A percentile compares a stretch with the other conserved stretches of the same genome.
phyloP scores from a whole-genome alignment of 53 echinoderm and acorn worm species.

The Mesocentrotus franciscanus region DNA sequence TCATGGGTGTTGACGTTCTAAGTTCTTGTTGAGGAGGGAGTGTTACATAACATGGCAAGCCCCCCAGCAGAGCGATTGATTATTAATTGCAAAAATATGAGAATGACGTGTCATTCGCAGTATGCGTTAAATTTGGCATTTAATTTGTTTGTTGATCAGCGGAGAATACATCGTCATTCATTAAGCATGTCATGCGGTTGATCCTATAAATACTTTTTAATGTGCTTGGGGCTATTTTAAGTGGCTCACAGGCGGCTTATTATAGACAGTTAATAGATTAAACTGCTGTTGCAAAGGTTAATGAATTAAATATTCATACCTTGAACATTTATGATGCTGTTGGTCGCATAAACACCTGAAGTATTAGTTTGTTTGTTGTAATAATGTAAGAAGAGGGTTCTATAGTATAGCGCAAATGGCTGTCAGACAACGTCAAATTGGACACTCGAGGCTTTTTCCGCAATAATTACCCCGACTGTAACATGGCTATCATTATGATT shows the following conservation, averaged over 20 bases:
- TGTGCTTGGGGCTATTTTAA: not conserved
- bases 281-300: not conserved
- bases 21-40: not conserved
- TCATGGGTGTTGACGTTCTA: not conserved
- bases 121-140: constrained; percentile 26
- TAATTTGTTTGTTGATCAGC: constrained; percentile 21
- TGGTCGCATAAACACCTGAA: not conserved
- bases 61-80: constrained; percentile 8
- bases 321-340: not conserved
- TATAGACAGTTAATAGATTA: not conserved
- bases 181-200: not conserved
- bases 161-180: not conserved
- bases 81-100: not conserved
- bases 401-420: too few species aligned
- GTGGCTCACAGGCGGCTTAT: not conserved
- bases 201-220: constrained; percentile 1
- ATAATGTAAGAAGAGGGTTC: too few species aligned
- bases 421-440: too few species aligned
- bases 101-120: not conserved
- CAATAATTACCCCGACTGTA: too few species aligned
- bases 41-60: not conserved
- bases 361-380: too few species aligned
- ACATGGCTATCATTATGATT: too few species aligned
- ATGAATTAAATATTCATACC: not conserved
- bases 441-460: too few species aligned